Evolutionary conservation across 2,797 vertebrate genomes (phyloP).

Genomic region (Lates japonicus): DNA sequence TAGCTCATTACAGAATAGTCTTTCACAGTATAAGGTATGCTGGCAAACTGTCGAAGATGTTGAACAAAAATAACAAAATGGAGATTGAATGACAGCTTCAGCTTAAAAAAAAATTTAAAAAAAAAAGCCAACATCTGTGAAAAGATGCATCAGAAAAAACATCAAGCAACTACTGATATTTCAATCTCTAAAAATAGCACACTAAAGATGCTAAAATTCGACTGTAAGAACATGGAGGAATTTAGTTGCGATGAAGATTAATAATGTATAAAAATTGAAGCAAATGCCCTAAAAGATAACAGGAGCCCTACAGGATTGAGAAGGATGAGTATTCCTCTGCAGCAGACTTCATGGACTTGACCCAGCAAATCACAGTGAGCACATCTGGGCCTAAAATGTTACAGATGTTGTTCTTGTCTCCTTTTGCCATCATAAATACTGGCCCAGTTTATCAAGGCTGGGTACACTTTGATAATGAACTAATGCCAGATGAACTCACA

Average conservation of each 20-base stretch:
- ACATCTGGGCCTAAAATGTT: slow-evolving; percentile 73
- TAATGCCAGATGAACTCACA: slow-evolving; percentile 71
- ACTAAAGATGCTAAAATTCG: not conserved
- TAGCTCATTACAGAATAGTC: not conserved
- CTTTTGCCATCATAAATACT: slow-evolving; percentile 68
- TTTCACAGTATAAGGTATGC: not conserved
- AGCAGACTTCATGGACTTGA: slow-evolving; percentile 36
- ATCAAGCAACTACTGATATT: not conserved
- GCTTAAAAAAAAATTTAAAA: not conserved
- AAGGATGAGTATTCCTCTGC: slow-evolving; percentile 30
- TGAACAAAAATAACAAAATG: not conserved
- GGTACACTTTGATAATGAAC: slow-evolving; percentile 65
- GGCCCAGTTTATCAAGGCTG: slow-evolving; percentile 75
- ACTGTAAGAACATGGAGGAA: not conserved
- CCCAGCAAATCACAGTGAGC: slow-evolving; percentile 35
- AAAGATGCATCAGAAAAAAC: not conserved
- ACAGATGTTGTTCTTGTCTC: slow-evolving; percentile 65
- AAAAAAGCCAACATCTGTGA: not conserved
- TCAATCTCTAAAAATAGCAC: not conserved
- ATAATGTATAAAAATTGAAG: not conserved
- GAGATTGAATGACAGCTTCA: not conserved
- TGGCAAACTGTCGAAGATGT: not conserved
- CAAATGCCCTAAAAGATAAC: not conserved
- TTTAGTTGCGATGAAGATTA: not conserved
- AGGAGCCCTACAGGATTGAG: slow-evolving; percentile 13